A percentile compares a stretch with the other conserved stretches of the same genome.
phyloP scores from a whole-genome alignment of 1,140 invertebrate genomes.

The Bombus difficillimus region DNA sequence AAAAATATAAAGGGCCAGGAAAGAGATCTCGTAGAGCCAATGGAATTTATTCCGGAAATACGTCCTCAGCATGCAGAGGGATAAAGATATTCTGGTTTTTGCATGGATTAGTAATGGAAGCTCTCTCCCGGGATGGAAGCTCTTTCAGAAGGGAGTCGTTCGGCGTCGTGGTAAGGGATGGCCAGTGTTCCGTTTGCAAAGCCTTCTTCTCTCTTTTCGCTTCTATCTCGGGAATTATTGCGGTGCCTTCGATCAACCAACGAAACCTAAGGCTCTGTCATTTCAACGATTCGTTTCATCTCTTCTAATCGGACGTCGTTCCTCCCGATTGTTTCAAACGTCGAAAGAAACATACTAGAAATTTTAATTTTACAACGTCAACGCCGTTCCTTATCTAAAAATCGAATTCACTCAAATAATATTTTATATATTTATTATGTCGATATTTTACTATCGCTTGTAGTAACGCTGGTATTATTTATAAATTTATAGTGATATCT shows the following conservation, averaged over 20 bases:
- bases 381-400: too few species aligned
- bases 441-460: too few species aligned
- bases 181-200: constrained; percentile 68
- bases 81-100: constrained; percentile 83
- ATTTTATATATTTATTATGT: too few species aligned
- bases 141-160: constrained; percentile 78
- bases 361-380: not conserved
- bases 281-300: not conserved
- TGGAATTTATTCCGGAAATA: constrained; percentile 82
- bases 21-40: constrained; percentile 54
- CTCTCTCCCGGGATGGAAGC: constrained; percentile 81
- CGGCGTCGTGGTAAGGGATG: constrained; percentile 76
- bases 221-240: constrained; percentile 67
- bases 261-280: constrained; percentile 26
- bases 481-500: too few species aligned
- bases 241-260: constrained; percentile 66
- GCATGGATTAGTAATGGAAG: constrained; percentile 83
- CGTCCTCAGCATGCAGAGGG: constrained; percentile 80
- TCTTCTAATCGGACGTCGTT: not conserved
- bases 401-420: too few species aligned
- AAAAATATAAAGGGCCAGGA: constrained; percentile 19
- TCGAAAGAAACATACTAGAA: not conserved
- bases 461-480: too few species aligned
- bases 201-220: constrained; percentile 66
- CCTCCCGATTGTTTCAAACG: not conserved